phyloP scores from a whole-genome alignment of 2,797 vertebrate species.

The Oreonectes daqikongensis region DNA sequence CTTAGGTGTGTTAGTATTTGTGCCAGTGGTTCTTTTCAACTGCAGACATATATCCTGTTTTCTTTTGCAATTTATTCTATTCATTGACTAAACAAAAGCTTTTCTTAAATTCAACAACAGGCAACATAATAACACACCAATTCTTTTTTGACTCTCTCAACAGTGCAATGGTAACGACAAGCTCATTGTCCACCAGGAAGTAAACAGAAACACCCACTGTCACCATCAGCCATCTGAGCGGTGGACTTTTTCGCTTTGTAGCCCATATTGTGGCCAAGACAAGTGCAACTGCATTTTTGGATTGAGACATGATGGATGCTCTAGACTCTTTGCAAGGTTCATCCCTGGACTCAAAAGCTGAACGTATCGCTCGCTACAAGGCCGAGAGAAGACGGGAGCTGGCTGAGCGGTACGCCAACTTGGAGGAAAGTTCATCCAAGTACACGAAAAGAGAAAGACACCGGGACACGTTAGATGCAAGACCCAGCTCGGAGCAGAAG shows the following conservation, averaged over 20 bases:
- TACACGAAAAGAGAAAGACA: conserved; percentile 70
- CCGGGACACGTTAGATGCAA: conserved; percentile 60
- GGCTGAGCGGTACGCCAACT: conserved; percentile 76
- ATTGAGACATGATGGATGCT: conserved; percentile 67
- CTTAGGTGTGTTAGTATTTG: conserved; percentile 3
- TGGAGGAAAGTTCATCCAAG: conserved; percentile 73
- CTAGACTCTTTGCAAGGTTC: conserved; percentile 75
- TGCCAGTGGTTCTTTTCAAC: conserved; percentile 8
- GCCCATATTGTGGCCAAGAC: not conserved
- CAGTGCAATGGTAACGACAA: conserved; percentile 41
- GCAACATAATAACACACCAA: not conserved
- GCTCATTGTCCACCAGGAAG: conserved; percentile 16
- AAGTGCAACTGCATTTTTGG: not conserved
- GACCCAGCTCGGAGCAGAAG: conserved; percentile 49
- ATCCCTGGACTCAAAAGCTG: conserved; percentile 77
- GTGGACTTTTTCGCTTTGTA: not conserved
- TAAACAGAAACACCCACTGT: conserved; percentile 5
- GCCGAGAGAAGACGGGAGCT: conserved; percentile 80
- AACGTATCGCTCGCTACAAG: conserved; percentile 83
- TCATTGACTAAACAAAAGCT: conserved; percentile 13
- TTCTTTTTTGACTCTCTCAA: conserved; percentile 36
- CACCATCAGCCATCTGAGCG: not conserved
- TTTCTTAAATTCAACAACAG: conserved; percentile 17
- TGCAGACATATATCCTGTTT: not conserved
- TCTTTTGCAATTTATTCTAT: not conserved